Base-by-base conservation (phyloP, 2,113 vertebrate species). In the Nesogale talazaci region DNA sequence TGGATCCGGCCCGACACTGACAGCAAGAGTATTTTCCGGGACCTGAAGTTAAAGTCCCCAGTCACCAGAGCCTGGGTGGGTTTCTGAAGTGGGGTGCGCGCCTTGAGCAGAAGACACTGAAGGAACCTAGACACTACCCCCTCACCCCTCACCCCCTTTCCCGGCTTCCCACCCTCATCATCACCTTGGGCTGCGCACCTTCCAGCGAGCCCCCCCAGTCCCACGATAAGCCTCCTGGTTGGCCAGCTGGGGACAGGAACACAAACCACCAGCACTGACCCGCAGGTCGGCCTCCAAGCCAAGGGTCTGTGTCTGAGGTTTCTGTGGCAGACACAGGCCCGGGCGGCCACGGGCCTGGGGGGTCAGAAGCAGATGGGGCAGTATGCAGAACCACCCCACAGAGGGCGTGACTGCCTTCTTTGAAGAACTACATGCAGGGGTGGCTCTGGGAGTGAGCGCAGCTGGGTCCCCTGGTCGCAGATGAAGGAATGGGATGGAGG, bases 131-230 rank as follows among this genome's bases (percentile, higher is more conserved):
- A 3, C 46, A 72, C 36, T 29, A 52, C 70, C 19, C 46, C 46
- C 46, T 12, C 46, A 2, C 46, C 46, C 46, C 46, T 52, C 46
- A 52, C 10, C 46, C 46, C 46, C 46, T 52, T 12, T 12, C 10
- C 46, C 46, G 9, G 3, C 46, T 81, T n/a, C 19, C 46, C 42
- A 46, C 42, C 42, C 42, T 10, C 42, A 5, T 6, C 42, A 5
- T 12, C 46, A 10, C 11, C 75, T 65, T 34, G 56, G 57, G 4
- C 63, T 69, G 70, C 65, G 63, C 81, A 78, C 78, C 84, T 56
- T 87, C 74, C 74, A 84, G n/a, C 65, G 89, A 89, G 61, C 57
- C 57, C 67, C 69, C 81, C 85, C 75, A n/a, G 20, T 6, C 46
- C 17, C 31, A 2, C 20, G 67, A 22, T 63, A 11, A 70, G 25